These are phyloP conservation scores for Chromobotia macracanthus DNA, from an alignment of 2,797 vertebrate species.

Conservation along the genomic window DNA sequence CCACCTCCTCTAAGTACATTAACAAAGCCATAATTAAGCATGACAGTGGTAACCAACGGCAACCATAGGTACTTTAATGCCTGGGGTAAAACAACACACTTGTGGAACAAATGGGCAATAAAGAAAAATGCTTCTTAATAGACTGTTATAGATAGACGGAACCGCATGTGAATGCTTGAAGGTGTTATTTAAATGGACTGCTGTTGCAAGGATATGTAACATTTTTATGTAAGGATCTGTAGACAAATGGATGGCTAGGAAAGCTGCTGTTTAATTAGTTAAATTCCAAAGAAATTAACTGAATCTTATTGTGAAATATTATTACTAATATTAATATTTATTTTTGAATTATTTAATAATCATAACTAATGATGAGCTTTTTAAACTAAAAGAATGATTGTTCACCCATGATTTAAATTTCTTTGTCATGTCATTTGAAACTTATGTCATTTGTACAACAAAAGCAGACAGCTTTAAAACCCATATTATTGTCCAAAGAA, in stretches of 20 bases:
- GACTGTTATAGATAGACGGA: background rate
- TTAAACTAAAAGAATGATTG: too few species aligned
- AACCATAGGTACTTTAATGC: slow-evolving; percentile 36
- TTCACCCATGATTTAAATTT: too few species aligned
- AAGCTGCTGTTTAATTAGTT: background rate
- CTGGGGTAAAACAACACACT: slow-evolving; percentile 27
- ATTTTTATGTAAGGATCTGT: background rate
- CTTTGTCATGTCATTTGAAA: too few species aligned
- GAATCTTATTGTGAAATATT: background rate
- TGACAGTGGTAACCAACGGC: slow-evolving; percentile 41
- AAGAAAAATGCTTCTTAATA: slow-evolving; percentile 6
- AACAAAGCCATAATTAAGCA: slow-evolving; percentile 55
- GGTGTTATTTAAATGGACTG: slow-evolving; percentile 34
- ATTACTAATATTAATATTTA: background rate
- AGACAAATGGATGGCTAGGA: background rate
- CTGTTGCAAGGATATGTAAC: background rate
- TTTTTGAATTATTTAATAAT: too few species aligned
- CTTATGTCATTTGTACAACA: too few species aligned
- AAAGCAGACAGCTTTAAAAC: too few species aligned
- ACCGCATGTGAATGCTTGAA: background rate
- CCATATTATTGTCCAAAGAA: too few species aligned
- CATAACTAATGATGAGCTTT: too few species aligned
- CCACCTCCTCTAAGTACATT: slow-evolving; percentile 34
- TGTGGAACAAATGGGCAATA: slow-evolving; percentile 40
- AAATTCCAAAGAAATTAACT: background rate